Evolutionary conservation across 2,797 vertebrate species (phyloP).

Genomic region (Scleropages formosus): DNA sequence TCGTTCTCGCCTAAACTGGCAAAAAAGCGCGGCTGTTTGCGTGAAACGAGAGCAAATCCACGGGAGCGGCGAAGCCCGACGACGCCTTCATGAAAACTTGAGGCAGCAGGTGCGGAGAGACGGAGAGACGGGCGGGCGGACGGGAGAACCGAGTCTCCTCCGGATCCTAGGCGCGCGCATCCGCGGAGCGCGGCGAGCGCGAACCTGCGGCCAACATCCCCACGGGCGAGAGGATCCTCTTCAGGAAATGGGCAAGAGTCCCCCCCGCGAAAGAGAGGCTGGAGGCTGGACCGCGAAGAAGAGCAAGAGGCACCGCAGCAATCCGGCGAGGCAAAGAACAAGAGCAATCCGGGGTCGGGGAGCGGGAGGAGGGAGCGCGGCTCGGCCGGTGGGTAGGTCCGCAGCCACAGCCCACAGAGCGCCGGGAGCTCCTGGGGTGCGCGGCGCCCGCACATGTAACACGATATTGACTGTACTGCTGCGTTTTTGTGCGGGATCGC

Average conservation of each 20-base stretch:
- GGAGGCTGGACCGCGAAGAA: constrained; percentile 3
- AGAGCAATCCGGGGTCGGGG: constrained; percentile 30
- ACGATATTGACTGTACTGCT: constrained; percentile 10
- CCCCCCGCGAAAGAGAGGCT: constrained; percentile 11
- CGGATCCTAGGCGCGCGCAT: constrained; percentile 27
- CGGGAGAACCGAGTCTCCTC: constrained; percentile 37
- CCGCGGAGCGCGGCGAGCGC: constrained; percentile 21
- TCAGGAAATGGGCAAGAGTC: constrained; percentile 20
- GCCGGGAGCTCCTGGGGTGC: constrained; percentile 26
- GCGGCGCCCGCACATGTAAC: constrained; percentile 7
- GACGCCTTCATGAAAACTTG: constrained; percentile 33
- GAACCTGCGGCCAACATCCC: constrained; percentile 29
- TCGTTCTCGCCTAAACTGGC: not conserved
- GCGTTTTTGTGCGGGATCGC: constrained; percentile 3
- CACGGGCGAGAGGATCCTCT: constrained; percentile 3
- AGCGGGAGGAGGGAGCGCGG: constrained; percentile 7
- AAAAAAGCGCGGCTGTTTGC: not conserved
- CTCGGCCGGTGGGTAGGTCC: not conserved
- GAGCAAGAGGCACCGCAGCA: not conserved
- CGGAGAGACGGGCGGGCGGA: constrained; percentile 22
- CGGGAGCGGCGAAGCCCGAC: constrained; percentile 14
- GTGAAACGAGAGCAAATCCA: constrained; percentile 15
- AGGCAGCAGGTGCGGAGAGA: constrained; percentile 25
- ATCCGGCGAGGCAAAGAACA: not conserved
- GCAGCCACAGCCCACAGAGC: constrained; percentile 14